A percentile compares a stretch with the other conserved stretches of the same genome.
Evolutionary conservation across 2,797 vertebrate species (phyloP).

Genomic region (Macropus fuliginosus): DNA sequence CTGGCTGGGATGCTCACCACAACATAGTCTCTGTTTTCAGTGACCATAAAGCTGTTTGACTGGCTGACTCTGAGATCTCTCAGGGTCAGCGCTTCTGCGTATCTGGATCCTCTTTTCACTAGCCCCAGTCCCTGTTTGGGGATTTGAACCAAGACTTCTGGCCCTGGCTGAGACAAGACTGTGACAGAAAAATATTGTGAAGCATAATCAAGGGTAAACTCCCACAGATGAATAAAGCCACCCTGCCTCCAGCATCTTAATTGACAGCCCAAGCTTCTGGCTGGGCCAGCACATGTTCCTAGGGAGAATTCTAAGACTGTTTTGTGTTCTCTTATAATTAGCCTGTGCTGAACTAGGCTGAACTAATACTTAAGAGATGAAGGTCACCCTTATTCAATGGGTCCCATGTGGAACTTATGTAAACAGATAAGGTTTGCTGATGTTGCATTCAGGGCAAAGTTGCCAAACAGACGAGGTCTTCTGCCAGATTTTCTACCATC

Average conservation of each 20-base stretch:
- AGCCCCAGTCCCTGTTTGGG: constrained; percentile 84
- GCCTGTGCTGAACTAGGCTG: not conserved
- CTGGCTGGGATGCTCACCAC: constrained; percentile 76
- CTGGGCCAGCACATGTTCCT: not conserved
- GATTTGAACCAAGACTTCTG: constrained; percentile 81
- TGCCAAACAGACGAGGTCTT: not conserved
- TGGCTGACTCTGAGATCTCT: constrained; percentile 79
- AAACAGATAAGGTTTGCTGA: not conserved
- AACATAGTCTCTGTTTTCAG: constrained; percentile 80
- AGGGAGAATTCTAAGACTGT: not conserved
- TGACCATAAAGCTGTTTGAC: constrained; percentile 78
- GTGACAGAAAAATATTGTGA: not conserved
- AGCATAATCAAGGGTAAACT: not conserved
- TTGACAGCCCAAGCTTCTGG: not conserved
- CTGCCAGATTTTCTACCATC: not conserved
- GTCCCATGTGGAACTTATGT: not conserved
- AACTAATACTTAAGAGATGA: not conserved
- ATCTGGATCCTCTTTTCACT: constrained; percentile 81
- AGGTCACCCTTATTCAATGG: not conserved
- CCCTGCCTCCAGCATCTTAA: not conserved
- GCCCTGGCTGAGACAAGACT: constrained; percentile 74
- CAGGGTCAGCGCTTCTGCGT: constrained; percentile 77
- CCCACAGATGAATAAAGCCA: not conserved
- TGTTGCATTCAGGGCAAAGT: not conserved
- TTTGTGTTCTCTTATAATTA: not conserved